A percentile compares a stretch with the other conserved stretches of the same genome.
phyloP scores from a whole-genome alignment of 2,113 vertebrate genomes.

The Thymallus thymallus region DNA sequence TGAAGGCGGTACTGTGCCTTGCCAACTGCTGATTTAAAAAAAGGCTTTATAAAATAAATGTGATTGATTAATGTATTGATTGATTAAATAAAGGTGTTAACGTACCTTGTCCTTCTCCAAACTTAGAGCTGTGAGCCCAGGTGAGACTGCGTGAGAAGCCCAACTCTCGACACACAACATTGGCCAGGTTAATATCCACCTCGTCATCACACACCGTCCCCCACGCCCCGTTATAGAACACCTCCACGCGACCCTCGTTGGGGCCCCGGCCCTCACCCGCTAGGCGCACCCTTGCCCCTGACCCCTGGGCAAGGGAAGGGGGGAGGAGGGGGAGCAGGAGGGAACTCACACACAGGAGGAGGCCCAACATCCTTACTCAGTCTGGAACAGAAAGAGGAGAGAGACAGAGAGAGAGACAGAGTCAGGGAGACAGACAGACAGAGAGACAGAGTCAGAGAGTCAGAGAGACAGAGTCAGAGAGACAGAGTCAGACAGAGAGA shows the following conservation, averaged over 20 bases:
- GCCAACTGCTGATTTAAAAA: too few species aligned
- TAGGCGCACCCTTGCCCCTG: slow-evolving; percentile 75
- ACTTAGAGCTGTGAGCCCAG: slow-evolving; percentile 93
- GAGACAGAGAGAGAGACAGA: neutral
- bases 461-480: too few species aligned
- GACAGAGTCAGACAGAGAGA: neutral
- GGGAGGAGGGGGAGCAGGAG: slow-evolving; percentile 28
- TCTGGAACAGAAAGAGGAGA: slow-evolving; percentile 16
- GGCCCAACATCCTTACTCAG: slow-evolving; percentile 46
- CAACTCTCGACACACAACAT: slow-evolving; percentile 84
- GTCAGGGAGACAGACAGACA: neutral
- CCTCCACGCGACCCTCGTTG: slow-evolving; percentile 88
- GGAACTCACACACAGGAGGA: slow-evolving; percentile 48
- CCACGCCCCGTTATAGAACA: slow-evolving; percentile 85
- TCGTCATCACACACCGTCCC: slow-evolving; percentile 91
- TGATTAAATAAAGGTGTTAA: too few species aligned
- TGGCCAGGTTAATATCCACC: slow-evolving; percentile 81
- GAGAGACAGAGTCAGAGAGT: neutral
- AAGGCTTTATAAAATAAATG: too few species aligned
- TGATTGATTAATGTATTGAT: too few species aligned
- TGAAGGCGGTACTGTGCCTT: too few species aligned
- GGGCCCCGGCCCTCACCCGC: slow-evolving; percentile 69
- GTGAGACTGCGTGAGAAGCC: slow-evolving; percentile 82
- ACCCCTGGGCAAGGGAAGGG: slow-evolving; percentile 16
- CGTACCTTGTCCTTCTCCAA: slow-evolving; percentile 86